phyloP scores from a whole-genome alignment of 2,888 invertebrate species.

The Oconnorella tubifera region DNA sequence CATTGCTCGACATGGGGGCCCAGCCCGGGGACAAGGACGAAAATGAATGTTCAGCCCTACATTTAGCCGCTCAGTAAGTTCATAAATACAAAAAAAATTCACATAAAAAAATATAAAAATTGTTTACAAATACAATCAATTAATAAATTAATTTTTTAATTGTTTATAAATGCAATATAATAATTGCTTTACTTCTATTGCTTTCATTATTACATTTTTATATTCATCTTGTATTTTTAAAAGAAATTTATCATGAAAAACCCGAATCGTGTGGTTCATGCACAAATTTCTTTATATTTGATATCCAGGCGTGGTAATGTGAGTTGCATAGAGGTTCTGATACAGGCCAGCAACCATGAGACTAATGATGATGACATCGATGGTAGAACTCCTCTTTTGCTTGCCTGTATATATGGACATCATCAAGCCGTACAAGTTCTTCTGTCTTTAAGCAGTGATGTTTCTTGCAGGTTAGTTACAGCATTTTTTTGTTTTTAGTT shows the following conservation, averaged over 20 bases:
- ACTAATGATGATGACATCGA: slow-evolving; percentile 41
- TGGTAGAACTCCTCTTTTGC: slow-evolving; percentile 38
- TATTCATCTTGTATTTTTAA: too few species aligned
- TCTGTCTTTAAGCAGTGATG: slow-evolving; percentile 36
- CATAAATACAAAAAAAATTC: too few species aligned
- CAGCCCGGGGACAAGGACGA: slow-evolving; percentile 34
- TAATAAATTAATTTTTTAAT: too few species aligned
- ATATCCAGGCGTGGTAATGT: slow-evolving; percentile 34
- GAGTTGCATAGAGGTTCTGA: slow-evolving; percentile 35
- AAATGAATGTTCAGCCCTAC: slow-evolving; percentile 39
- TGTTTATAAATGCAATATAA: too few species aligned
- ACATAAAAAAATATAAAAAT: too few species aligned
- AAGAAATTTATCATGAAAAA: too few species aligned
- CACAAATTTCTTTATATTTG: too few species aligned
- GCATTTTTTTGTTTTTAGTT: background rate
- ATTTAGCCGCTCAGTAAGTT: slow-evolving; percentile 38
- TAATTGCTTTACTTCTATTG: too few species aligned
- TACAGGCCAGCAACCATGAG: slow-evolving; percentile 35
- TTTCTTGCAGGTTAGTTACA: slow-evolving; percentile 35
- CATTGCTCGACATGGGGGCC: slow-evolving; percentile 34
- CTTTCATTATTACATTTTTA: too few species aligned
- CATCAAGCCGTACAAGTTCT: slow-evolving; percentile 36
- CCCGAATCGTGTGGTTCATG: too few species aligned
- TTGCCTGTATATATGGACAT: slow-evolving; percentile 38
- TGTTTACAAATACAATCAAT: too few species aligned